Percentiles rank a stretch among this genome's conserved stretches.
Evolutionary conservation across 2,113 vertebrate genomes (phyloP).

Genomic region (Noturus placidus): DNA sequence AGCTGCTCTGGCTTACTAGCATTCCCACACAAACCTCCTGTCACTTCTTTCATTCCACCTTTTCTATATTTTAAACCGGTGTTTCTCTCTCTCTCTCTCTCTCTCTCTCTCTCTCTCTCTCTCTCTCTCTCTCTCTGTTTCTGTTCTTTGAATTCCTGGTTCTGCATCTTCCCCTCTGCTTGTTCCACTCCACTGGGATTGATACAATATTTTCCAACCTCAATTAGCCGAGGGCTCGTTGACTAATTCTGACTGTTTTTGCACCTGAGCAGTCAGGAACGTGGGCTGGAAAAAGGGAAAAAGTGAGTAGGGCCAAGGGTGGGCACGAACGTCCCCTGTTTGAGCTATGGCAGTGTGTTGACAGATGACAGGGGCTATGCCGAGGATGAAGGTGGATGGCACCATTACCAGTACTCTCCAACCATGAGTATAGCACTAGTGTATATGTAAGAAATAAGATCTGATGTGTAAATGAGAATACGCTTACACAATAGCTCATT

Average conservation of each 20-base stretch:
- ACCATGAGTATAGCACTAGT: neutral
- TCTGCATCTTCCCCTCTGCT: conserved; percentile 64
- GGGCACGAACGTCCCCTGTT: conserved; percentile 60
- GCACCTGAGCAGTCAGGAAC: conserved; percentile 74
- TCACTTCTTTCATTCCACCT: neutral
- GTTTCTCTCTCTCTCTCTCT: neutral
- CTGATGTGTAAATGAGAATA: neutral
- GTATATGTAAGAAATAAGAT: neutral
- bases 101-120: neutral
- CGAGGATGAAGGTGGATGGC: conserved; percentile 46
- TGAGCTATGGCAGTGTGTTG: conserved; percentile 61
- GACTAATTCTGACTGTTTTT: conserved; percentile 81
- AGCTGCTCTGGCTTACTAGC: conserved; percentile 26
- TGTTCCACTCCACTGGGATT: conserved; percentile 76
- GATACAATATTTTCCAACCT: conserved; percentile 81
- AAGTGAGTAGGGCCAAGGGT: conserved; percentile 68
- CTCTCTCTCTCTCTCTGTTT: neutral
- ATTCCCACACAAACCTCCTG: neutral
- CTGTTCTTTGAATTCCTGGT: conserved; percentile 11
- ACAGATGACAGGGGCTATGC: conserved; percentile 63
- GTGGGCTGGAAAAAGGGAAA: conserved; percentile 78
- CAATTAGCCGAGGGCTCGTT: conserved; percentile 75
- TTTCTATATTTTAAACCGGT: neutral
- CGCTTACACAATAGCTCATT: neutral
- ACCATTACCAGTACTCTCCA: neutral